Evolutionary conservation across 2,888 invertebrate species (phyloP).

Genomic region (Biston betularia): DNA sequence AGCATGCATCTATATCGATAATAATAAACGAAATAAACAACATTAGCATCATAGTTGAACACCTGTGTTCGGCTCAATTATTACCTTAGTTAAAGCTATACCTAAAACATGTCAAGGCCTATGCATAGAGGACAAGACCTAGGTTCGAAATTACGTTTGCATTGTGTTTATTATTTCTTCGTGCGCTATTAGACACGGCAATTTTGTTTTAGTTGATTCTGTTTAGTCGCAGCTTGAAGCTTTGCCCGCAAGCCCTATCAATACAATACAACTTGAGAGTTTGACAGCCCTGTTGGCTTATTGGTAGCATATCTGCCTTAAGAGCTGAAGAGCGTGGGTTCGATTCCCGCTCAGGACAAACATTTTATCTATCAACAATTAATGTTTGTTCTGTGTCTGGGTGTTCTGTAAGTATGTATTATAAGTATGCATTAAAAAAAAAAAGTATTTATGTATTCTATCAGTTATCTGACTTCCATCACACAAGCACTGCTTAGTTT

Average conservation of each 20-base stretch:
- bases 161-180: constrained; percentile 42
- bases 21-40: constrained; percentile 37
- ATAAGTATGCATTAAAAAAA: too few species aligned
- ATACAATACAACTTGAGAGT: too few species aligned
- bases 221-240: not conserved
- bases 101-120: constrained; percentile 43
- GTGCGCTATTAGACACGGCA: constrained; percentile 36
- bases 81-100: constrained; percentile 36
- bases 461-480: too few species aligned
- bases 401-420: too few species aligned
- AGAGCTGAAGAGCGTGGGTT: too few species aligned
- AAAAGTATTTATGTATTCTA: too few species aligned
- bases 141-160: constrained; percentile 44
- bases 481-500: too few species aligned
- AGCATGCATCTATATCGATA: constrained; percentile 18
- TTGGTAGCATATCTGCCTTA: too few species aligned
- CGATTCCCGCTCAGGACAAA: too few species aligned
- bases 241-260: not conserved
- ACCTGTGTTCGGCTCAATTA: constrained; percentile 46
- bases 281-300: too few species aligned
- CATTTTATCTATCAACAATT: too few species aligned
- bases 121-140: constrained; percentile 44
- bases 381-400: too few species aligned
- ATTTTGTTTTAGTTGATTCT: constrained; percentile 30
- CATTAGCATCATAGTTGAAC: constrained; percentile 31